Conservation (phyloP, 2,888 invertebrate species). For the Metellina segmentata region DNA sequence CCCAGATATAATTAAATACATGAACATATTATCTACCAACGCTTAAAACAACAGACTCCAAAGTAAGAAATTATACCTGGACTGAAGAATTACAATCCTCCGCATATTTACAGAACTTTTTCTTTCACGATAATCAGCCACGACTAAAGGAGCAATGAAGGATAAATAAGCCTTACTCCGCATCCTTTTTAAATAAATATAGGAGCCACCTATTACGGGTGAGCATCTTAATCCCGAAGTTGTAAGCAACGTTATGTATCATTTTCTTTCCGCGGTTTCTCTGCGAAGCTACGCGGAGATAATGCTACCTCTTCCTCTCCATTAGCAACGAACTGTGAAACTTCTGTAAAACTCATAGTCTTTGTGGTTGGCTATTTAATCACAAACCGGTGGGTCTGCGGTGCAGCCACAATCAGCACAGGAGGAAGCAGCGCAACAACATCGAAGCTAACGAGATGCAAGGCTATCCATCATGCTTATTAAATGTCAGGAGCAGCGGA, state of each 20-base stretch:
- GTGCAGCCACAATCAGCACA: conserved; percentile 29
- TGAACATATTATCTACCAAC: too few relatives aligned
- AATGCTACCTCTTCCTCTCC: conserved; percentile 25
- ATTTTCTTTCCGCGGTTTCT: neutral
- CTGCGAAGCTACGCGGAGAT: conserved; percentile 9
- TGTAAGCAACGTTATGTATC: conserved; percentile 2
- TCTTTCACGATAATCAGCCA: conserved; percentile 8
- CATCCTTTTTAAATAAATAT: conserved; percentile 3
- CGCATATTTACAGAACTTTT: conserved; percentile 27
- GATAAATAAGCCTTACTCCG: conserved; percentile 6
- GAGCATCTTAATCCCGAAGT: neutral
- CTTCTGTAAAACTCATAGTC: conserved; percentile 31
- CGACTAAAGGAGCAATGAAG: conserved; percentile 28
- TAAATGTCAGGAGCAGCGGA: conserved; percentile 69
- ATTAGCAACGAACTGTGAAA: conserved; percentile 36
- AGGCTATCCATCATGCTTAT: conserved; percentile 71
- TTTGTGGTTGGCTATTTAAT: conserved; percentile 46
- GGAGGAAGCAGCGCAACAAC: neutral
- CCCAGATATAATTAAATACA: too few relatives aligned
- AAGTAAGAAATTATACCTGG: too few relatives aligned
- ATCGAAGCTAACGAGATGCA: conserved; percentile 52
- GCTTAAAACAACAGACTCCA: too few relatives aligned
- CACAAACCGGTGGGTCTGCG: conserved; percentile 8
- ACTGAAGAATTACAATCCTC: conserved; percentile 1
- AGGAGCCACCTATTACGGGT: neutral